Evolutionary conservation across 2,113 vertebrate species (phyloP), one percentile per base, ranked within the genome.

Genomic region (Scomber japonicus): DNA sequence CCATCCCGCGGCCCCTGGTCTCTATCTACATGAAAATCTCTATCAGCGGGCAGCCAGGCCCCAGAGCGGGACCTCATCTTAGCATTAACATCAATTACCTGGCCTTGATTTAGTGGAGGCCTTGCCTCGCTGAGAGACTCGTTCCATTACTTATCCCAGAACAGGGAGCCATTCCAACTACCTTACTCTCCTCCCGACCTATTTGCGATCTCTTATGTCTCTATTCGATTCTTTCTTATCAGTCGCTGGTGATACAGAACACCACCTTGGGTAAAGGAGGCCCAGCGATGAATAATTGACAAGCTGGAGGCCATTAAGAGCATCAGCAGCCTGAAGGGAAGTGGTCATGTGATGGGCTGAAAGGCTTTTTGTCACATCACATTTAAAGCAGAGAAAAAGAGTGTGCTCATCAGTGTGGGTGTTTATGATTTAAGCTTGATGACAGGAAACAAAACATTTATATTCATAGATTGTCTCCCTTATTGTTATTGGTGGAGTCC

Each of bases 251-350:
- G 85, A 87, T 89, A 90, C 85, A 84, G 78, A 89, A 88, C 80
- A 89, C 84, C 80, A 83, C 82, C 83, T 84, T 75, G 71, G 70
- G 80, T 75, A 67, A 81, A 87, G 89, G 78, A 85, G 83, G 80
- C 56, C 67, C 68, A 30, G 30, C 55, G 11, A 93, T 95, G 87
- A 95, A 94, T 95, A 93, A 95, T 95, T 94, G 88, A 95, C 80
- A 69, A 87, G 88, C 77, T 84, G 71, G 60, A 88, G 81, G 84
- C 92, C 91, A 92, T 95, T 93, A 95, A 84, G 89, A 85, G 78
- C 87, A 73, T 80, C 74, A 78, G 82, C 74, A 76, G 82, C 61
- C 63, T 78, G 84, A 81, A 86, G 75, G 88, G 80, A 90, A 83
- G 81, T 88, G 80, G 83, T 88, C 72, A 84, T 64, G 77, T 91